phyloP scores from a whole-genome alignment of 2,888 invertebrate species.

The Copidosoma aretas region DNA sequence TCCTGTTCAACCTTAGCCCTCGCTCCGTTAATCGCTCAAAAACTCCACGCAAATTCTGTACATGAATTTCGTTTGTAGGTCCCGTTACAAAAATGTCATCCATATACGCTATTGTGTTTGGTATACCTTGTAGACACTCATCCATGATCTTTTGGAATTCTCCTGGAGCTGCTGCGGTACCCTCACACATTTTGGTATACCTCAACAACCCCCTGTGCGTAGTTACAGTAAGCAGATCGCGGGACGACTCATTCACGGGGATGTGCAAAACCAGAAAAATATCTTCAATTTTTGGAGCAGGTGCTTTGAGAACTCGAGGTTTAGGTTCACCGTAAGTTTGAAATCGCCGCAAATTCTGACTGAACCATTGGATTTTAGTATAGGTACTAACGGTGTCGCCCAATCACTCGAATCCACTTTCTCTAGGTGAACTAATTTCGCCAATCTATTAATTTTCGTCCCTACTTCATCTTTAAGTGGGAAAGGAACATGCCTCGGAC shows the following conservation, averaged over 20 bases:
- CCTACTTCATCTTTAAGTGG: too few species aligned
- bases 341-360: too few species aligned
- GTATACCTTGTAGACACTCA: conserved; percentile 21
- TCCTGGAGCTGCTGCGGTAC: conserved; percentile 41
- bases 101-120: conserved; percentile 37
- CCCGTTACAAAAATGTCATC: conserved; percentile 45
- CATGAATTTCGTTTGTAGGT: background rate
- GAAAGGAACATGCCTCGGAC: too few species aligned
- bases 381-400: background rate
- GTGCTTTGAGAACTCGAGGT: conserved; percentile 14
- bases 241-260: conserved; percentile 28
- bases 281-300: conserved; percentile 7
- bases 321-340: too few species aligned
- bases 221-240: conserved; percentile 15
- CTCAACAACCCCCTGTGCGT: conserved; percentile 13
- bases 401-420: too few species aligned
- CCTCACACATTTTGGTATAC: conserved; percentile 15
- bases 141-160: conserved; percentile 41
- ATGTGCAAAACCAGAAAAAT: conserved; percentile 23
- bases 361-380: background rate
- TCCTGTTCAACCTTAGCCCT: background rate
- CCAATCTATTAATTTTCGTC: too few species aligned
- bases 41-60: background rate
- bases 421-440: too few species aligned
- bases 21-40: background rate